phyloP scores from a whole-genome alignment of 1,140 invertebrate species.

The Drosophila prosaltans region DNA sequence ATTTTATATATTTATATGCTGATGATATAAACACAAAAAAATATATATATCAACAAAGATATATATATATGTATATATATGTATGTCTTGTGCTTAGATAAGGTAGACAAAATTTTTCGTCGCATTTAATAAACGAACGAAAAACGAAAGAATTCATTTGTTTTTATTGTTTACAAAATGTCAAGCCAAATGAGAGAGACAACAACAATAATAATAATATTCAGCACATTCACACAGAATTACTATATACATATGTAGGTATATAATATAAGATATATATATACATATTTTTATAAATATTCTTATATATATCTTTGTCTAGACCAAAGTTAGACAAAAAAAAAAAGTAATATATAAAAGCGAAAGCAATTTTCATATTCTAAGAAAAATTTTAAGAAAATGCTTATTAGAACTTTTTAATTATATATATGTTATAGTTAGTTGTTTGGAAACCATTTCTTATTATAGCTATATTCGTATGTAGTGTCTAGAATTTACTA shows the following conservation, averaged over 20 bases:
- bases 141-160: conserved; percentile 22
- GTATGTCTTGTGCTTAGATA: conserved; percentile 63
- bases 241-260: conserved; percentile 23
- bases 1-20: neutral
- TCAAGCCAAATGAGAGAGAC: conserved; percentile 54
- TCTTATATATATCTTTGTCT: conserved; percentile 19
- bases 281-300: conserved; percentile 5
- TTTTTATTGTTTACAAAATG: conserved; percentile 62
- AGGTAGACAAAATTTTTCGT: conserved; percentile 51
- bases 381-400: neutral
- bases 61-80: conserved; percentile 16
- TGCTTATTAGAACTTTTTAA: neutral
- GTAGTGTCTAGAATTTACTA: conserved; percentile 9
- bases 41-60: conserved; percentile 48
- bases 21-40: conserved; percentile 10
- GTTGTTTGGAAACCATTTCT: neutral
- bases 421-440: conserved; percentile 18
- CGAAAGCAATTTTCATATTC: conserved; percentile 7
- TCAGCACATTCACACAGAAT: conserved; percentile 27
- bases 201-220: conserved; percentile 25
- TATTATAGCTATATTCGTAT: neutral
- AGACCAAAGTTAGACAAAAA: conserved; percentile 12
- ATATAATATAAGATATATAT: conserved; percentile 23
- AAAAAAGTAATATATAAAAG: neutral
- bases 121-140: conserved; percentile 62